Conservation (phyloP, 2,888 invertebrate species). For the Dynastes tityus region DNA sequence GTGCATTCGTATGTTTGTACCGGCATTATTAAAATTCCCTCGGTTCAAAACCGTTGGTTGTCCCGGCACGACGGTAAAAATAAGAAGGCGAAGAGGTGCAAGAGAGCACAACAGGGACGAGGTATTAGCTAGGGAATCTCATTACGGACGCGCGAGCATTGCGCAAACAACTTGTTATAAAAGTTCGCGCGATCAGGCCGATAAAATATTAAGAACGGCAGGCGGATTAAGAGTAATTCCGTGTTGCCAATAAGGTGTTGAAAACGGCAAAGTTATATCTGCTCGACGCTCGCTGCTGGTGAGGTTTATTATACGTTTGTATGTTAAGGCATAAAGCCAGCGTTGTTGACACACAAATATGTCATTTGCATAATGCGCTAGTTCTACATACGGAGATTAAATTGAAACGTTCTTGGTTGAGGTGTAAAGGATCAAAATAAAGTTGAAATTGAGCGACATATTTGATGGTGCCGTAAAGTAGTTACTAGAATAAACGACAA, state of each 20-base stretch:
- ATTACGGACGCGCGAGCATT: slow-evolving; percentile 22
- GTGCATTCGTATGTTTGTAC: slow-evolving; percentile 29
- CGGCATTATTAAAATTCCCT: slow-evolving; percentile 22
- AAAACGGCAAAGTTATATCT: background rate
- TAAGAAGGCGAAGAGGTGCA: background rate
- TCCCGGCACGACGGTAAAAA: background rate
- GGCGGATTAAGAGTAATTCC: slow-evolving; percentile 30
- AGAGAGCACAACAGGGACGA: background rate
- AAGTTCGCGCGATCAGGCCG: slow-evolving; percentile 17
- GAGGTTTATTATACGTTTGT: background rate
- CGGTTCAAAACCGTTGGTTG: background rate
- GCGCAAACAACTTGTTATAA: slow-evolving; percentile 36
- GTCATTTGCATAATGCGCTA: slow-evolving; percentile 18
- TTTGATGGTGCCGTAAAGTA: too few relatives aligned
- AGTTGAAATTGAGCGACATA: background rate
- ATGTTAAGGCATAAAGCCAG: background rate
- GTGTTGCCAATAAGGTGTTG: slow-evolving; percentile 23
- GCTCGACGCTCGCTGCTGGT: background rate
- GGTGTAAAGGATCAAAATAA: slow-evolving; percentile 5
- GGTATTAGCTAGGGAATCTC: slow-evolving; percentile 34
- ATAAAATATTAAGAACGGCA: slow-evolving; percentile 36
- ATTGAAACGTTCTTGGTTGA: slow-evolving; percentile 5
- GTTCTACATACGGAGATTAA: slow-evolving; percentile 17
- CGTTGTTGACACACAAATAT: slow-evolving; percentile 8
- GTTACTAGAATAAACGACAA: too few relatives aligned